Evolutionary conservation across 1,140 invertebrate genomes (phyloP).

Genomic region (Nautilus pompilius): DNA sequence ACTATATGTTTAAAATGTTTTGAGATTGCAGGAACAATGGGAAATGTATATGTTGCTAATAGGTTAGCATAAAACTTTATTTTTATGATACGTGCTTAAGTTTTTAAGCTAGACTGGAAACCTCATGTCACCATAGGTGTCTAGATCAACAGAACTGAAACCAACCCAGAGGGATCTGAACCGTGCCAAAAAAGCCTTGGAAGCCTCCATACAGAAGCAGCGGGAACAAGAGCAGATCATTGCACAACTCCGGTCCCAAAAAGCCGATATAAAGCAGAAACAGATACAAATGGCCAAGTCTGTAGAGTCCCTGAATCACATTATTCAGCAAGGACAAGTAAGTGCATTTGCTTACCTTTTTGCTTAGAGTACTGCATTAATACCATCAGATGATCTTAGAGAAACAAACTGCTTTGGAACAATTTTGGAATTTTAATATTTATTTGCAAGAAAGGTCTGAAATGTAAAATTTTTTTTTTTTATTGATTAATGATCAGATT

Average conservation of each 20-base stretch:
- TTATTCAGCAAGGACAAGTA: constrained; percentile 10
- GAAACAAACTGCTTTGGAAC: too few relatives aligned
- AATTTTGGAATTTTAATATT: too few relatives aligned
- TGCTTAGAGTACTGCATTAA: too few relatives aligned
- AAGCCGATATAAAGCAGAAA: constrained; percentile 20
- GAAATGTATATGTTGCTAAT: background rate
- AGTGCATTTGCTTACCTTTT: too few relatives aligned
- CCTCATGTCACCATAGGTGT: constrained; percentile 12
- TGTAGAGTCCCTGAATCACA: constrained; percentile 16
- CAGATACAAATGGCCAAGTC: constrained; percentile 19
- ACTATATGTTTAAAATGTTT: too few relatives aligned
- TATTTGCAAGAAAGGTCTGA: too few relatives aligned
- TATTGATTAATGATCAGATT: too few relatives aligned
- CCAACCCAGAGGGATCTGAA: constrained; percentile 5
- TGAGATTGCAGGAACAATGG: background rate
- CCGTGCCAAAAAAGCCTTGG: constrained; percentile 17
- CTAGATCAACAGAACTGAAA: constrained; percentile 11
- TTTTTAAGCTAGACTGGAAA: background rate
- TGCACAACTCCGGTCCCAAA: constrained; percentile 27
- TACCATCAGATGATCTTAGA: too few relatives aligned
- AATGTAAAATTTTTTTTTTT: too few relatives aligned
- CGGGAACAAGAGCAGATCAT: constrained; percentile 34
- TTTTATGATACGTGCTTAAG: background rate
- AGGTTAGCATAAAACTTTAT: background rate
- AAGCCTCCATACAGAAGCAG: constrained; percentile 22